Base-by-base conservation (phyloP, 2,797 vertebrate species). In the Micropoecilia bifurca region DNA sequence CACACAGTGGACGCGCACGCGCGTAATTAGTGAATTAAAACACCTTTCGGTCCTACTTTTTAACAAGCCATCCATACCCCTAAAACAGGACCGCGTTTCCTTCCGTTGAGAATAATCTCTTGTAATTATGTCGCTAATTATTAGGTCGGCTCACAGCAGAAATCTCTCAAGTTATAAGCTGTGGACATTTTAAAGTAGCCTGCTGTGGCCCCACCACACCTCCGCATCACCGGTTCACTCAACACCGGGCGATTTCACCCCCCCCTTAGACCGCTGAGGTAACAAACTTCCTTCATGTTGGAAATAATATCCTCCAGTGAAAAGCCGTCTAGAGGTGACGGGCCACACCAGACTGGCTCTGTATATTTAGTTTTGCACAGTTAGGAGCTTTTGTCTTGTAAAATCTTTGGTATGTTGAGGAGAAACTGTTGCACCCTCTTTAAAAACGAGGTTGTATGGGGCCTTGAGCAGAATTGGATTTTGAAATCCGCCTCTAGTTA, bases 81-180 rank as follows among this genome's bases (percentile, higher is more conserved):
- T 85, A 48, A 85, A 63, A 66, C 33, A 39, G 72, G 36, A 53
- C 68, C 30, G 61, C 43, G 46, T 87, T 93, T 90, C 79, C 83
- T 90, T 88, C 86, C 85, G 74, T 59, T 71, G 80, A 84, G 81
- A 93, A 88, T 90, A 94, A 95, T 92, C 77, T 92, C 86, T 79
- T 80, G 77, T 90, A 92, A 94, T 95, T 92, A 91, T 83, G 85
- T 86, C 86, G 71, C 75, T 88, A 86, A 91, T 92, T 91, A 85
- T 91, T 72, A 88, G 73, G 85, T 83, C 22, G 77, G 36, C 1
- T 77, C 48, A 48, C 57, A 72, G 81, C 39, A 85, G 13, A 74
- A 85, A 85, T 77, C 69, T 79, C 71, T 63, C 36, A 77, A 84
- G 80, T 75, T 79, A 48, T 22, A 55, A 50, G 14, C 18, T 74